Evolutionary conservation across 2,797 vertebrate genomes (phyloP).

Genomic region (Pyrocephalus nanus): DNA sequence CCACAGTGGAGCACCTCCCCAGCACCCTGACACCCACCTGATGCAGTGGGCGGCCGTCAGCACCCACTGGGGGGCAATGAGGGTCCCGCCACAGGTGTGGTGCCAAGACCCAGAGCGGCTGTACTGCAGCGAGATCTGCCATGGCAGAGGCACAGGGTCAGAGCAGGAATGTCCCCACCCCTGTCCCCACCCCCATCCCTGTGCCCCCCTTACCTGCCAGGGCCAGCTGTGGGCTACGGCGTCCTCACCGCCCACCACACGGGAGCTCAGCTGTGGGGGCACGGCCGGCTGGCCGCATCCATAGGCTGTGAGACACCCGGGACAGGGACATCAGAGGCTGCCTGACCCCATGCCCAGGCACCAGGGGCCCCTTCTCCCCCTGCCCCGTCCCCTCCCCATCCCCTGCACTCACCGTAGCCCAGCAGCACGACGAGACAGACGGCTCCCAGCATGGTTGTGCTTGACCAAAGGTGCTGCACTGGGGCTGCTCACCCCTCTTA

Average conservation of each 20-base stretch:
- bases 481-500: background rate
- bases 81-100: constrained; percentile 74
- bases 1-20: too few relatives aligned
- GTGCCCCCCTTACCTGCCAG: constrained; percentile 85
- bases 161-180: accelerated
- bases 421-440: constrained; percentile 45
- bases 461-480: accelerated
- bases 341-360: accelerated
- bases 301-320: constrained; percentile 74
- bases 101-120: background rate
- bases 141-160: background rate
- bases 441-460: constrained; percentile 55
- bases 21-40: constrained; percentile 50
- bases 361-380: accelerated
- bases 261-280: constrained; percentile 64
- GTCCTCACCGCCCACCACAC: constrained; percentile 86
- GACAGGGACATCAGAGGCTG: background rate
- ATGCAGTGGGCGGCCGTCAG: constrained; percentile 80
- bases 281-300: constrained; percentile 83
- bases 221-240: constrained; percentile 87
- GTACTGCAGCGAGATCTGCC: constrained; percentile 78
- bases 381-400: accelerated
- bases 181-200: accelerated
- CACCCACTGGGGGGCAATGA: constrained; percentile 68
- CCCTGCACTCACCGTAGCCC: constrained; percentile 52